Percentiles rank a stretch among this genome's conserved stretches.
These are phyloP conservation scores for Dromococcyx pavoninus DNA, from an alignment of 2,797 vertebrate genomes.

Conservation along the genomic window DNA sequence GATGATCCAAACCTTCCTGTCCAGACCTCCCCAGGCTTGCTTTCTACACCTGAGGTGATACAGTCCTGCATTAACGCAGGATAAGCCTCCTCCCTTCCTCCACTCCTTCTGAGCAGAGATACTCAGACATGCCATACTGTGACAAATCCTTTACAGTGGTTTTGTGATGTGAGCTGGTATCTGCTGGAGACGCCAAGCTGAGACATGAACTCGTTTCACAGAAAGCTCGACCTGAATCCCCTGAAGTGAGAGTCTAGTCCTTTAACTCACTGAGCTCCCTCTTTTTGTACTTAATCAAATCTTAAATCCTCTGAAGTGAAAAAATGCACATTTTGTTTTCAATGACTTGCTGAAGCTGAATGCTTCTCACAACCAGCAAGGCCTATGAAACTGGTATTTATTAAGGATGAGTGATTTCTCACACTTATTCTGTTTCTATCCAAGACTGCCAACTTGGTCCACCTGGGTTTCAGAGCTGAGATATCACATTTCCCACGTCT, in stretches of 20 bases:
- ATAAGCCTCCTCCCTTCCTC: not conserved
- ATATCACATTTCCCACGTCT: constrained; percentile 77
- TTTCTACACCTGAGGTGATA: not conserved
- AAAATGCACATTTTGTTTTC: constrained; percentile 80
- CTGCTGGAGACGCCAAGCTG: constrained; percentile 68
- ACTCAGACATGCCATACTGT: constrained; percentile 32
- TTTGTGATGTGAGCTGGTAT: constrained; percentile 76
- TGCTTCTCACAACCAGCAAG: constrained; percentile 68
- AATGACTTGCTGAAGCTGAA: constrained; percentile 75
- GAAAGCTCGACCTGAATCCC: constrained; percentile 77
- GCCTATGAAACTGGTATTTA: constrained; percentile 66
- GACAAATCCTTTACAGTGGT: constrained; percentile 74
- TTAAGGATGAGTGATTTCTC: constrained; percentile 82
- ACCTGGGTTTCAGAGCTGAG: constrained; percentile 75
- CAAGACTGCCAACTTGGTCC: constrained; percentile 72
- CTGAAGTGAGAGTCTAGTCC: constrained; percentile 73
- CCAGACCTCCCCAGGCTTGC: not conserved
- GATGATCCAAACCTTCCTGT: not conserved
- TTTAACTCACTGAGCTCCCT: constrained; percentile 71
- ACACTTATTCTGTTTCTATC: constrained; percentile 79
- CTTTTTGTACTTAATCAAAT: constrained; percentile 79
- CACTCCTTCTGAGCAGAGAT: constrained; percentile 18
- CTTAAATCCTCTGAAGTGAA: constrained; percentile 82
- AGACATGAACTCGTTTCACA: constrained; percentile 71
- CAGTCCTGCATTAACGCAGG: not conserved